Evolutionary conservation across 2,797 vertebrate species (phyloP), one percentile per base, ranked within the genome.

Genomic region (Lutjanus argentimaculatus): DNA sequence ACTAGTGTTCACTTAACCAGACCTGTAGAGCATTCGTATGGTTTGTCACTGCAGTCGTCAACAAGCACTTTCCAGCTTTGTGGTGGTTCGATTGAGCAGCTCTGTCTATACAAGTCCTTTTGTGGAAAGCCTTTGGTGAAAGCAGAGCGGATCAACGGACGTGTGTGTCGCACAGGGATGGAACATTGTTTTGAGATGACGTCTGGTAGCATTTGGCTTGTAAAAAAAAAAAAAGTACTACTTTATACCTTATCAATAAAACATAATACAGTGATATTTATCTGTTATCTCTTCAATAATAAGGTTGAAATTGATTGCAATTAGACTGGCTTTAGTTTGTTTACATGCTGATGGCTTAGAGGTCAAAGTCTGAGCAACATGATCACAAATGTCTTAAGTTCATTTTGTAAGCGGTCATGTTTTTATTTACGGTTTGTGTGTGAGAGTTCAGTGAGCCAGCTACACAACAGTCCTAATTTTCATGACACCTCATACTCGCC

Each of bases 61-160:
- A n/a, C 25, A 52, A 46, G 21, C 15, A 53, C 57, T 68, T 66
- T 75, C 6, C 13, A 74, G 45, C 69, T 67, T 73, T 67, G 40
- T 66, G 17, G 10, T 22, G 8, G 46, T 53, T 67, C 74, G 25
- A 65, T 36, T 63, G 45, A 59, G 16, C 64, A 58, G 36, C 73
- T 66, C 22, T 77, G 56, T 66, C 21, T 40, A 10, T 30, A 17
- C 36, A 56, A 51, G 63, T 49, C 59, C 52, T 45, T n/a, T 76
- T 75, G 64, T 83, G 19, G 62, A 64, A 72, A 48, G 40, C 46
- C n/a, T 64, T 59, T 49, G 10, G 15, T 84, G 48, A 75, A 75
- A 71, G 65, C 25, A 22, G 62, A 67, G 22, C n/a, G 45, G 25
- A 61, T 85, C 43, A 67, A 9, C 40, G 0, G 30, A 8, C 1